Percentiles rank a stretch among this genome's conserved stretches.
These are phyloP conservation scores for Atethmia centrago DNA, from an alignment of 2,888 invertebrate genomes.

Conservation along the genomic window DNA sequence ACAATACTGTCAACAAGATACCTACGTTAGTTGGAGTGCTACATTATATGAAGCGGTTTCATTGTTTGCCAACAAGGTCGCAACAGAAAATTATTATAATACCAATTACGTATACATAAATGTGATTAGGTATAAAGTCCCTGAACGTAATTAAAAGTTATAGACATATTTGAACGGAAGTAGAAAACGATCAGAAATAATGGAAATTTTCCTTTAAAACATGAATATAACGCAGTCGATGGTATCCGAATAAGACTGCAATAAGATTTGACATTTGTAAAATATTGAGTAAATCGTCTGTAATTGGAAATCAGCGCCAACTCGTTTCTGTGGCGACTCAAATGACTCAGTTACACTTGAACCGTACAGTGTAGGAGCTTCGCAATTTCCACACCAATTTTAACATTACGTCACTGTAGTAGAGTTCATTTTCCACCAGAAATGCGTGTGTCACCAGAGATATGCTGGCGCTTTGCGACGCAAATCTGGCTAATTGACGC, in stretches of 20 bases:
- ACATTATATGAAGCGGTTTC: constrained; percentile 43
- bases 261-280: constrained; percentile 31
- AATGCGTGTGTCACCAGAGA: constrained; percentile 9
- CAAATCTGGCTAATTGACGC: constrained; percentile 74
- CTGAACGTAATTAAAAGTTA: constrained; percentile 11
- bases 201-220: background rate
- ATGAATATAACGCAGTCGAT: background rate
- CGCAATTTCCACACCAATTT: constrained; percentile 33
- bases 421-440: constrained; percentile 54
- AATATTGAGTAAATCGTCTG: constrained; percentile 54
- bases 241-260: background rate
- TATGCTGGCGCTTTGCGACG: constrained; percentile 59
- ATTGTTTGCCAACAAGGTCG: constrained; percentile 63
- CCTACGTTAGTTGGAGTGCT: constrained; percentile 21
- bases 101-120: constrained; percentile 31
- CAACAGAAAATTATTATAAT: constrained; percentile 49
- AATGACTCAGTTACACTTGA: constrained; percentile 68
- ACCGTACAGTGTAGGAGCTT: constrained; percentile 55
- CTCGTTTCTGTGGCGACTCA: constrained; percentile 66
- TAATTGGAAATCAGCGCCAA: constrained; percentile 71
- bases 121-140: constrained; percentile 21
- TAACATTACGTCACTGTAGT: constrained; percentile 29
- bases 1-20: constrained; percentile 31
- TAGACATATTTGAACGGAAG: constrained; percentile 28
- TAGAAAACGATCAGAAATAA: background rate